These are phyloP conservation scores for Meles meles DNA, from an alignment of 2,113 vertebrate genomes.

Conservation along the genomic window DNA sequence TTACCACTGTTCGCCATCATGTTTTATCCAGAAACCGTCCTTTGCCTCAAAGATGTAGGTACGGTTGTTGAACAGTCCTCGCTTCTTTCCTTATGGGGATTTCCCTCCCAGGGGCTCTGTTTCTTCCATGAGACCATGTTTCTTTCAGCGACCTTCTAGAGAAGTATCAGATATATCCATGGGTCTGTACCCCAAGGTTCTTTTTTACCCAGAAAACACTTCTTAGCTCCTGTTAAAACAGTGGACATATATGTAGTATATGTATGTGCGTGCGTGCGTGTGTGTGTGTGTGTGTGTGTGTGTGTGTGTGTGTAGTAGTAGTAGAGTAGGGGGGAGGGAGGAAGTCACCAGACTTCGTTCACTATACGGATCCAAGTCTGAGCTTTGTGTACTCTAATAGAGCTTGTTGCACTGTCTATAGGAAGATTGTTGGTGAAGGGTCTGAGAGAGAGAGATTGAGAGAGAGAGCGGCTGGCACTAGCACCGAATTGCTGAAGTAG, in stretches of 20 bases:
- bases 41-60: background rate
- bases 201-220: background rate
- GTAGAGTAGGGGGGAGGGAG: background rate
- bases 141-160: background rate
- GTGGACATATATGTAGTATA: background rate
- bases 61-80: background rate
- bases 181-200: background rate
- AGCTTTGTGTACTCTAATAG: background rate
- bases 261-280: background rate
- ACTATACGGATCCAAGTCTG: background rate
- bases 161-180: background rate
- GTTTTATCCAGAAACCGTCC: background rate
- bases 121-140: background rate
- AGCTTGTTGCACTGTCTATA: background rate
- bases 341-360: background rate
- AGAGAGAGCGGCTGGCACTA: background rate
- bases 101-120: background rate
- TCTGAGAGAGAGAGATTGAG: background rate
- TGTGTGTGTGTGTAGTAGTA: background rate
- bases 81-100: background rate
- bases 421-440: background rate
- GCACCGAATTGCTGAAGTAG: background rate
- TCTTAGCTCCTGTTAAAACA: conserved; percentile 8
- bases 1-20: background rate
- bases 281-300: background rate